phyloP scores from a whole-genome alignment of 2,797 vertebrate genomes.

The Pelobates cultripes region DNA sequence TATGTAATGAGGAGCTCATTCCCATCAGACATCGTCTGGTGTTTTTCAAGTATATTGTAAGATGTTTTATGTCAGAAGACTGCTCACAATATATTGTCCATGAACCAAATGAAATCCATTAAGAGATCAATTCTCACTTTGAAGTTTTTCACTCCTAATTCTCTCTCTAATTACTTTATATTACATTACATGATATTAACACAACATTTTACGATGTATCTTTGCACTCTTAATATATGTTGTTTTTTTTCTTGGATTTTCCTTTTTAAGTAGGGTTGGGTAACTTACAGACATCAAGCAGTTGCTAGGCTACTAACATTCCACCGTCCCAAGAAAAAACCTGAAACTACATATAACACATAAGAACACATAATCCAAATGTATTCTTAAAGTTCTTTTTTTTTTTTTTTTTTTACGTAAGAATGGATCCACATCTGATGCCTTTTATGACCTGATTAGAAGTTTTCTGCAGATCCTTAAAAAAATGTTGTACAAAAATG shows the following conservation, averaged over 20 bases:
- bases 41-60: background rate
- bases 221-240: no score
- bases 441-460: no score
- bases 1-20: constrained; percentile 10
- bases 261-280: no score
- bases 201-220: background rate
- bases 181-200: background rate
- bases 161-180: background rate
- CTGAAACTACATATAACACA: no score
- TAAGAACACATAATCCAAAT: no score
- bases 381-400: no score
- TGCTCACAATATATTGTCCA: constrained; percentile 1
- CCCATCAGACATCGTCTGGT: constrained; percentile 17
- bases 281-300: background rate
- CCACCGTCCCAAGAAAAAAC: no score
- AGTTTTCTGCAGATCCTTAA: no score
- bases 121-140: constrained; percentile 2
- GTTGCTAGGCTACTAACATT: background rate
- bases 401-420: no score
- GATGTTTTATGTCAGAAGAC: constrained; percentile 14
- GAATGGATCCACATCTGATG: no score
- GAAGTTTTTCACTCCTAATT: background rate
- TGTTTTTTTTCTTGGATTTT: no score
- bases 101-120: background rate
- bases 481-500: no score